Base-by-base conservation (phyloP, 2,113 vertebrate genomes). In the Corythaeola cristata region DNA sequence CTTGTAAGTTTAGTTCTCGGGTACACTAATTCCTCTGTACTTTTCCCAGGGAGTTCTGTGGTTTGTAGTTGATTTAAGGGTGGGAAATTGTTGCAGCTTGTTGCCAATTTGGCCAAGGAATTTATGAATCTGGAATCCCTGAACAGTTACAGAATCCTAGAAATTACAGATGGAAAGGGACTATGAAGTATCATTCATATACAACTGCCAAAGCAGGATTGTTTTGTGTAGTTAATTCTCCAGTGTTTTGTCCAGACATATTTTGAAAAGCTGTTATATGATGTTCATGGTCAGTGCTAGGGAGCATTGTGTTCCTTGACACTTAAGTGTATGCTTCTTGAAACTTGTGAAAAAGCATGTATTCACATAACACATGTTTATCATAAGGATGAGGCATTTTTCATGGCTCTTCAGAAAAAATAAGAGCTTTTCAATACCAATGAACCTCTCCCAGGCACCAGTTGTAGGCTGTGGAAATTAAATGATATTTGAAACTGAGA, bases 51-150 rank as follows among this genome's bases (percentile, higher is more conserved):
- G 74, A 58, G 24, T 23, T 80, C 58, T 88, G 33, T 39, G 68
- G 44, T 74, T 75, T 92, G 88, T 50, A 83, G 71, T 50, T 90
- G 63, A 92, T 96, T 95, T 93, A 95, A 88, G 50, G 55, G 72
- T 74, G 85, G 82, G 89, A 96, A 93, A 83, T 83, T 52, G 16
- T 73, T 96, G 45, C 50, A 80, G 67, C 12, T 55, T 63, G 45
- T 77, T 90, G 85, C 79, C 58, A 76, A 2, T 96, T 88, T 94
- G 71, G 74, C 58, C 47, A 35, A 90, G 35, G 59, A 88, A 60
- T 94, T 95, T 88, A 85, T 90, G 72, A 92, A 92, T 74, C 33
- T 86, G 39, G 30, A 92, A 44, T 94, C 90, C 60, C 92, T 45
- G 52, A 88, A 44, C 18, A 64, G 73, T 71, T 92, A 85, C 26